phyloP scores from a whole-genome alignment of 2,797 vertebrate genomes.

The Pseudochirops cupreus region DNA sequence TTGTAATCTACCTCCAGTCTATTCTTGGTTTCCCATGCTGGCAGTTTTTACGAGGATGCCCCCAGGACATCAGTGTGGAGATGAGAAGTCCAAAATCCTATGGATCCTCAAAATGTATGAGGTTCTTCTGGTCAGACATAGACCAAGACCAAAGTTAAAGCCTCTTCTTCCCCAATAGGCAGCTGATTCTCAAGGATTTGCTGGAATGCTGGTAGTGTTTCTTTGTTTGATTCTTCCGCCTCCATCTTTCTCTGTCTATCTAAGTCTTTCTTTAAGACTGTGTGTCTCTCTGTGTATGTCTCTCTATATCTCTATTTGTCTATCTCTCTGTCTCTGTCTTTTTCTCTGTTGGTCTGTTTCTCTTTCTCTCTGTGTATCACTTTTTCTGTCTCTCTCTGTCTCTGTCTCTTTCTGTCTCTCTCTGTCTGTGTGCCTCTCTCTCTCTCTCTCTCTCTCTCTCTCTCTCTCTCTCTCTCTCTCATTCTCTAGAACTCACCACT shows the following conservation, averaged over 20 bases:
- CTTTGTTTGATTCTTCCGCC: neutral
- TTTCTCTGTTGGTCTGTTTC: neutral
- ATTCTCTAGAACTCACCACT: neutral
- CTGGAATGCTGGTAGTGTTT: neutral
- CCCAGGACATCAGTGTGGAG: neutral
- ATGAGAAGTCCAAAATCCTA: neutral
- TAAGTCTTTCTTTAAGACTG: neutral
- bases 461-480: no score
- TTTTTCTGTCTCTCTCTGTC: no score
- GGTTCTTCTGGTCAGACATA: neutral
- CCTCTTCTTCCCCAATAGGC: neutral
- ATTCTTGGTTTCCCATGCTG: neutral
- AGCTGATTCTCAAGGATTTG: neutral
- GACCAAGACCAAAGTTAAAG: neutral
- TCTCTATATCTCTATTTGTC: neutral
- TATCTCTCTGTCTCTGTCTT: neutral
- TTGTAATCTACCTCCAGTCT: neutral
- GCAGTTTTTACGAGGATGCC: neutral
- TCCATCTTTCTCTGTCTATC: no score
- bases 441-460: neutral
- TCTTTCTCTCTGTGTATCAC: no score
- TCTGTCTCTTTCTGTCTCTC: no score
- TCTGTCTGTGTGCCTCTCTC: neutral
- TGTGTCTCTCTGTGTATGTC: neutral
- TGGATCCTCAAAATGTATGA: neutral